Base-by-base conservation (phyloP, 2,113 vertebrate genomes). In the Sprattus sprattus region DNA sequence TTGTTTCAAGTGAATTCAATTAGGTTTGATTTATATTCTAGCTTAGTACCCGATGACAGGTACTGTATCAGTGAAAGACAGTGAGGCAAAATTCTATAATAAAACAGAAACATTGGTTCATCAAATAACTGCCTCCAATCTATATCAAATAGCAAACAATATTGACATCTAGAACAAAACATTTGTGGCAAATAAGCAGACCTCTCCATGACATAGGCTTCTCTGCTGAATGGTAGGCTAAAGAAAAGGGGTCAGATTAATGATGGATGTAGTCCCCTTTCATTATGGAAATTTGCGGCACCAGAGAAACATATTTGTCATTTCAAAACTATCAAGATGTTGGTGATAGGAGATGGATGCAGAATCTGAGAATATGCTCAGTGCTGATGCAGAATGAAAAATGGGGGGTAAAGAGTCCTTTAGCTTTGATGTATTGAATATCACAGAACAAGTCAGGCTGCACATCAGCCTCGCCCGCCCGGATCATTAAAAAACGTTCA, bases 401-500 rank as follows among this genome's bases (percentile, higher is more conserved):
- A 32, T 32, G 25, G 64, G 64, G 64, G 71, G 25, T 39, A 11
- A 32, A 32, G 15, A 32, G 71, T 50, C 28, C 84, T 52, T 52
- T 45, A 52, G 67, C 71, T 85, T 78, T 81, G 49, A 32, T 82
- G 88, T 85, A 83, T 87, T 64, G 81, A 83, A 85, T 85, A 82
- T 86, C 83, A 83, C n/a, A 85, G 83, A 84, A 78, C 71, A 32
- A 78, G 91, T 88, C 85, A 88, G 92, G 92, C 91, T 92, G 92
- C 91, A 92, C 93, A 92, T 93, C 92, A 94, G 85, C 92, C 89
- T 83, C 87, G 89, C 91, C 92, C 91, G 89, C 90, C 87, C 86
- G 88, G 91, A 93, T 94, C 94, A 94, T 95, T 94, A 94, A 93
- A 94, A 93, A 94, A 90, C 94, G 91, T 92, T 94, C 93, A 93